Evolutionary conservation across 1,140 invertebrate species (phyloP).

Genomic region (Eubasilissa regina): DNA sequence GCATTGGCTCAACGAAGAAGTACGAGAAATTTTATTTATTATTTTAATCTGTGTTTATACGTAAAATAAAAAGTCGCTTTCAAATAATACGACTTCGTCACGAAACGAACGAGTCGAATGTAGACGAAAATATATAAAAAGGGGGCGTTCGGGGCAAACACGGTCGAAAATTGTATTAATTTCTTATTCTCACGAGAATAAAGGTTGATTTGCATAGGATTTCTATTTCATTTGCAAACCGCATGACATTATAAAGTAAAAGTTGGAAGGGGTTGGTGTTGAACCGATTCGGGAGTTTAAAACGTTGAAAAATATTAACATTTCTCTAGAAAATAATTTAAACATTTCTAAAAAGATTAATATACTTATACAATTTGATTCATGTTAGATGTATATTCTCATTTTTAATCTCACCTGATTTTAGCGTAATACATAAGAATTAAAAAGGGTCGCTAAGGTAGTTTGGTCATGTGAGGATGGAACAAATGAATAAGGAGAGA

Average conservation of each 20-base stretch:
- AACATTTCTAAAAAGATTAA: too few species aligned
- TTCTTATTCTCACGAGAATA: conserved; percentile 57
- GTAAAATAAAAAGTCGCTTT: neutral
- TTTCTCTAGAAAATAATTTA: too few species aligned
- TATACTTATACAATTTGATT: too few species aligned
- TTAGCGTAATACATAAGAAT: too few species aligned
- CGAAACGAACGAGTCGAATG: conserved; percentile 17
- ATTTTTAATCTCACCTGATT: too few species aligned
- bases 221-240: conserved; percentile 77
- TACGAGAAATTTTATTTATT: conserved; percentile 1
- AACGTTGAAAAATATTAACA: too few species aligned
- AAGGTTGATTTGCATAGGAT: conserved; percentile 73
- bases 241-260: conserved; percentile 68
- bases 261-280: conserved; percentile 1
- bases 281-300: neutral
- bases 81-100: neutral
- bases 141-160: conserved; percentile 52
- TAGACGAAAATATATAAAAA: conserved; percentile 51
- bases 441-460: too few species aligned
- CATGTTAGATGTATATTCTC: too few species aligned
- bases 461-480: too few species aligned
- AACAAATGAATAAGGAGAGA: too few species aligned
- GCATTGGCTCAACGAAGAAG: too few species aligned
- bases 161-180: conserved; percentile 56
- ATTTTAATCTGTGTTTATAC: neutral